phyloP scores from a whole-genome alignment of 2,113 vertebrate genomes.

The Chaetodon auriga region DNA sequence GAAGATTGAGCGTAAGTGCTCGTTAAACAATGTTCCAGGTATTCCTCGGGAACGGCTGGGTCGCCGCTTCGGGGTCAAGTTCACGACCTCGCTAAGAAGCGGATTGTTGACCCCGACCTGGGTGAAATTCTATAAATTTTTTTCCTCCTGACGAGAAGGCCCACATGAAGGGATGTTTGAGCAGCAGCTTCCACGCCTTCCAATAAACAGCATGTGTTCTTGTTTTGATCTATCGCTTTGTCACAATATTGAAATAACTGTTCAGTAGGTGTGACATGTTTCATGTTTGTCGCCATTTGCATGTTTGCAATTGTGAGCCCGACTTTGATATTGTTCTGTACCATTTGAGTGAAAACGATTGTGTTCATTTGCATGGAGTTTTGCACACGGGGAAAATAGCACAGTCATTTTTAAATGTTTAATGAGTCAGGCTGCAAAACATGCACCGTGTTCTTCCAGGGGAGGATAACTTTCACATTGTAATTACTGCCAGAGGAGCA shows the following conservation, averaged over 20 bases:
- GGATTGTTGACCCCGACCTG: constrained; percentile 68
- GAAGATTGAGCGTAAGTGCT: constrained; percentile 31
- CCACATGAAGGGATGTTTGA: not conserved
- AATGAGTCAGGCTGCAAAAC: constrained; percentile 1
- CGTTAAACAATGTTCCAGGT: constrained; percentile 45
- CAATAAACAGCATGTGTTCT: constrained; percentile 41
- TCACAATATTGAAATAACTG: constrained; percentile 28
- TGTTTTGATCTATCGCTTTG: constrained; percentile 46
- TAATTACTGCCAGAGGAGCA: not conserved
- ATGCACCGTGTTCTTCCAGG: not conserved
- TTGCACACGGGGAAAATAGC: constrained; percentile 14
- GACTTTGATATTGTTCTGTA: constrained; percentile 23
- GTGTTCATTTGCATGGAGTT: constrained; percentile 13
- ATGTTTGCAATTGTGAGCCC: constrained; percentile 9
- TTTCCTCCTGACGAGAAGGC: not conserved
- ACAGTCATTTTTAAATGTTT: constrained; percentile 1
- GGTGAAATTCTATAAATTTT: constrained; percentile 34
- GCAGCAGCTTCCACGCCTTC: not conserved
- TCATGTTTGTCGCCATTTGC: constrained; percentile 36
- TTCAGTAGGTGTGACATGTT: constrained; percentile 36
- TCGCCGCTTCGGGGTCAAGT: constrained; percentile 63
- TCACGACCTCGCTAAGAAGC: constrained; percentile 56
- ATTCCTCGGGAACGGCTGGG: constrained; percentile 32
- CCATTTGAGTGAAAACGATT: constrained; percentile 5
- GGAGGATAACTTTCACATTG: too few species aligned